Base-by-base conservation (phyloP, 2,888 invertebrate genomes). In the Prenolepis imparis region DNA sequence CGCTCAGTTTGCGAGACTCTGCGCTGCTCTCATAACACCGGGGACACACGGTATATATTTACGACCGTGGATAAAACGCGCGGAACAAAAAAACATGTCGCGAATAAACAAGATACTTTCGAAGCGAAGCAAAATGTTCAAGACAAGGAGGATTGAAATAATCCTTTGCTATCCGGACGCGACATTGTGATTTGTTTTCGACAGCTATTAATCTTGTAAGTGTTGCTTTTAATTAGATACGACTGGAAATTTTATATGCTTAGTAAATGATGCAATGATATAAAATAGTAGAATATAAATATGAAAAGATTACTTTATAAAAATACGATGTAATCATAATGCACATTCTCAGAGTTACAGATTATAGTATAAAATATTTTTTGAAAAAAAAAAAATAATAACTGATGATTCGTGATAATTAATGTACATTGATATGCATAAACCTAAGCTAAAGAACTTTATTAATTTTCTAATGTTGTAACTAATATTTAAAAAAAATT, bases 11-110 rank as follows among this genome's bases (percentile, higher is more conserved):
- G 84, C 85, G 83, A 82, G 82, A 75, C 64, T 84, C 83, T 57
- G 68, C 67, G 80, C 66, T 83, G 83, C 66, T 87, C 82, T 89
- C 85, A 77, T 86, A 86, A 84, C 81, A 83, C 84, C 72, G 57
- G 55, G 41, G 64, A 85, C 70, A 55, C 41, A 52, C 18, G 61
- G 44, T 75, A 84, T 81, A 84, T 89, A 89, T 89, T 88, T 89
- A 89, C 88, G 88, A 75, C 72, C 44, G 72, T 74, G 84, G 84
- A 87, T 86, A 84, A 86, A 89, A 88, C 82, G 82, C 68, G 81
- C 68, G 77, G 52, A 52, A 64, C 52, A 28, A 64, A 59, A 32
- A 59, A 78, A 68, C 32, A 21, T 83, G 86, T 84, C 86, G 82
- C 82, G 84, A 87, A 88, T 89, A 88, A 88, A 89, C 85, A 36